phyloP scores from a whole-genome alignment of 2,113 vertebrate genomes.

The Psammodynastes pulverulentus region DNA sequence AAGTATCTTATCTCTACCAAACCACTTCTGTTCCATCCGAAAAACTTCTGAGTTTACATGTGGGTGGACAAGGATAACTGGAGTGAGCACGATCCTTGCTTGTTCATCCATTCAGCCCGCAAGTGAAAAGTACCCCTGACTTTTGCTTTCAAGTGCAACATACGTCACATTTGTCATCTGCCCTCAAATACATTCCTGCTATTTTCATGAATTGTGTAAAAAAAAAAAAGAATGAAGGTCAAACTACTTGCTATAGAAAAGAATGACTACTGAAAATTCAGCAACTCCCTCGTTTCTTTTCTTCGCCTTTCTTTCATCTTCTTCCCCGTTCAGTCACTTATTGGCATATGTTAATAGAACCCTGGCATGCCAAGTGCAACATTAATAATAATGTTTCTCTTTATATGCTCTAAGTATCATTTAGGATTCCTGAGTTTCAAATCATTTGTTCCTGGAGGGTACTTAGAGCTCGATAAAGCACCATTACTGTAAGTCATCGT shows the following conservation, averaged over 20 bases:
- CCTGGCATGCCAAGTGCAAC: not conserved
- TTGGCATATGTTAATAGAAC: not conserved
- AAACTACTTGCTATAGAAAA: not conserved
- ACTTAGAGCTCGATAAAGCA: conserved; percentile 41
- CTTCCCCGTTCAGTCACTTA: not conserved
- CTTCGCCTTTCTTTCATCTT: not conserved
- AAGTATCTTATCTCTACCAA: not conserved
- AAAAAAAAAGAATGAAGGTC: not conserved
- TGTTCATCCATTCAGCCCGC: not conserved
- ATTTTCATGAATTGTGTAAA: not conserved
- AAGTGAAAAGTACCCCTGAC: not conserved
- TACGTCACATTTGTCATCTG: not conserved
- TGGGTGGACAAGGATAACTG: not conserved
- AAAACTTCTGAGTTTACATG: not conserved
- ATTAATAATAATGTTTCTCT: conserved; percentile 8
- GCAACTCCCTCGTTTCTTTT: not conserved
- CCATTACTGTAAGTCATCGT: conserved; percentile 17
- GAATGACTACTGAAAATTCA: not conserved
- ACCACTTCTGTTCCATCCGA: not conserved
- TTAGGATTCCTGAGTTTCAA: conserved; percentile 17
- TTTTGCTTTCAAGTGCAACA: not conserved
- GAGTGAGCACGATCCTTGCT: not conserved
- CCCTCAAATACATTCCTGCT: not conserved
- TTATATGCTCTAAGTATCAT: not conserved
- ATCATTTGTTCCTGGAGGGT: not conserved